These are phyloP conservation scores for Hetaerina americana DNA, from an alignment of 1,140 invertebrate genomes.

Conservation along the genomic window DNA sequence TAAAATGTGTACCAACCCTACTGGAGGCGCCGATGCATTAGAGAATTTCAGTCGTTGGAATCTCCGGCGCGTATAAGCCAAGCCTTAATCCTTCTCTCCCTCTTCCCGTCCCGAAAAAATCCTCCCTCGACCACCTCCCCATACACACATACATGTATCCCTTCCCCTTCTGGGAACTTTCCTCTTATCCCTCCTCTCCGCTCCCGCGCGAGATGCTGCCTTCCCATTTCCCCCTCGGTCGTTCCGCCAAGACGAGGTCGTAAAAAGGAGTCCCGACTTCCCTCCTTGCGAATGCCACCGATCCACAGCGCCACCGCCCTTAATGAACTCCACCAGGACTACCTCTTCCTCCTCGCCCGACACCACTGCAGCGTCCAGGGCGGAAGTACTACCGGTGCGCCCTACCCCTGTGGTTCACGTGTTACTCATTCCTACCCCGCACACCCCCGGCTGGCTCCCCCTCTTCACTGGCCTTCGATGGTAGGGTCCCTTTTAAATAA, in stretches of 20 bases:
- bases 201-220: background rate
- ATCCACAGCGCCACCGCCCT: background rate
- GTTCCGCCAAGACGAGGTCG: background rate
- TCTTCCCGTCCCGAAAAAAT: no score
- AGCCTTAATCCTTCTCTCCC: no score
- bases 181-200: background rate
- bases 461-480: background rate
- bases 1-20: background rate
- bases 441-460: no score
- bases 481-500: background rate
- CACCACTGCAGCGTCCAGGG: no score
- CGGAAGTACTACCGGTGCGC: no score
- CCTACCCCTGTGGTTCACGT: no score
- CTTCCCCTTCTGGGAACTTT: no score
- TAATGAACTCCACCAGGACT: no score
- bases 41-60: background rate
- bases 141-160: no score
- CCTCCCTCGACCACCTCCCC: no score
- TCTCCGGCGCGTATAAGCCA: background rate
- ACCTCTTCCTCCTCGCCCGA: no score
- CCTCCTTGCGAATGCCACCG: background rate
- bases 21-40: background rate
- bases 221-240: background rate
- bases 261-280: background rate
- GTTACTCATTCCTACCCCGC: no score